Conservation (phyloP, 2,797 vertebrate genomes). For the Microcaecilia unicolor region DNA sequence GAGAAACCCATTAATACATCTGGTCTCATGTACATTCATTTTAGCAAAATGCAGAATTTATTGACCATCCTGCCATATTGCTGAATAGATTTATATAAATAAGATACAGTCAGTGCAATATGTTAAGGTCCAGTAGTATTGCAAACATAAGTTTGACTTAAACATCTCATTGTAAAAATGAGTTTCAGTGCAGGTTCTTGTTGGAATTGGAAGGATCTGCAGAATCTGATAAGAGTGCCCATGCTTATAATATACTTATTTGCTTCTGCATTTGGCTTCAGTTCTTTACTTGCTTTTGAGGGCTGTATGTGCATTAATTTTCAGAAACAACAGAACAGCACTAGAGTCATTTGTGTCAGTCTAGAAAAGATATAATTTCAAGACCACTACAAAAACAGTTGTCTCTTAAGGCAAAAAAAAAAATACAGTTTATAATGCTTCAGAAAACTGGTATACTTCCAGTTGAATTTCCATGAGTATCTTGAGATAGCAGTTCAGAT, state of each 20-base stretch:
- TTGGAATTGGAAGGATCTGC: neutral
- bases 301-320: neutral
- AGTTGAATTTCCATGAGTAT: constrained; percentile 5
- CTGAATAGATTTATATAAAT: constrained; percentile 10
- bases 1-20: too few species aligned
- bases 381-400: constrained; percentile 7
- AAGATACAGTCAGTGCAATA: constrained; percentile 15
- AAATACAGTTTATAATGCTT: constrained; percentile 13
- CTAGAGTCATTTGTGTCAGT: too few species aligned
- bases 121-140: neutral
- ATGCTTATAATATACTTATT: neutral
- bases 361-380: constrained; percentile 15
- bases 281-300: neutral
- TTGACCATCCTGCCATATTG: neutral
- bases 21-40: neutral
- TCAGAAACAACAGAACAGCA: too few species aligned
- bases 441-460: constrained; percentile 10
- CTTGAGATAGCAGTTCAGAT: neutral
- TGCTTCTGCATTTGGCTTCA: neutral
- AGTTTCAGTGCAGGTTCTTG: constrained; percentile 17
- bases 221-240: neutral
- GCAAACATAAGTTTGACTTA: constrained; percentile 4
- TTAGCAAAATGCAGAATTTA: neutral
- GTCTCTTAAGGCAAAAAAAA: constrained; percentile 4
- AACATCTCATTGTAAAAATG: neutral